Base-by-base conservation (phyloP, 2,113 vertebrate species). In the Dinomys branickii region DNA sequence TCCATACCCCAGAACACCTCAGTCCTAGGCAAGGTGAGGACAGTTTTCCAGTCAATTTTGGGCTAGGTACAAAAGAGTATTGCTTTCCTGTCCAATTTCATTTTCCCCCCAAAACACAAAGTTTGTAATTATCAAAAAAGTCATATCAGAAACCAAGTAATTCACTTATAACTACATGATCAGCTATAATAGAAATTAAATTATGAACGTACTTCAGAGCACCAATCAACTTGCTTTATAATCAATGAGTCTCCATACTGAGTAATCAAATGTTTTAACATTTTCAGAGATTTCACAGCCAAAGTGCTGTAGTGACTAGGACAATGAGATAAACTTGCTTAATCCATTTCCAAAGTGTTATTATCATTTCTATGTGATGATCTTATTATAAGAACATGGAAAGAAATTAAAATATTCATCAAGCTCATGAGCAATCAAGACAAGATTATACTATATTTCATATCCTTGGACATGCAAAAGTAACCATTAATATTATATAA, bases 401-500 rank as follows among this genome's bases (percentile, higher is more conserved):
- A 11, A 13, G 14, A 17, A 94, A 52, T 47, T 92, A 78, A 95
- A 94, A 20, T 35, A 4, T 73, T 80, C 22, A 26, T 83, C 83
- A 65, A 22, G 17, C 54, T 82, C n/a, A 86, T 10, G 83, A 56
- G 8, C 20, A 38, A 33, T 83, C 20, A 91, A 67, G 30, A 28
- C 95, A 89, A 73, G 61, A 3, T 7, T 16, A 22, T 41, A 41
- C 24, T 67, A 63, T 52, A 44, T 58, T 61, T 75, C 12, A 52
- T 86, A n/a, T 10, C 20, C 4, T 73, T 84, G 59, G 80, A 86
- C 89, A 91, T 54, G 59, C 19, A 67, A 69, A 28, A 93, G 93
- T 61, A 91, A 67, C n/a, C 88, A 6, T 88, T 86, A 11, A 77
- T 16, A 50, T 33, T 61, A 52, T 41, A 88, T 59, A 88, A 61